Conservation (phyloP, 2,797 vertebrate species). For the Tolypeutes matacus region DNA sequence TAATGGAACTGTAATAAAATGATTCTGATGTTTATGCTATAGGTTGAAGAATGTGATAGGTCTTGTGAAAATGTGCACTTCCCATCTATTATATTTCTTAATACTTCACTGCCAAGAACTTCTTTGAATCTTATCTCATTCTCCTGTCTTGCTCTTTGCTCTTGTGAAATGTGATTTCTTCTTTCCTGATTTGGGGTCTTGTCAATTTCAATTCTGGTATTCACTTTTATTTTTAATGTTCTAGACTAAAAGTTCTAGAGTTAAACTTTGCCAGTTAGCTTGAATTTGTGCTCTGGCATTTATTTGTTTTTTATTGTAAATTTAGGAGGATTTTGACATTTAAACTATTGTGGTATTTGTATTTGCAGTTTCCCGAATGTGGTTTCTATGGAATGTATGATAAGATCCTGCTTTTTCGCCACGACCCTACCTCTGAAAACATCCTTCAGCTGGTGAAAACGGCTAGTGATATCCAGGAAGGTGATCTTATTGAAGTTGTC, state of each 20-base stretch:
- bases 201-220: background rate
- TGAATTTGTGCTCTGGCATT: conserved; percentile 33
- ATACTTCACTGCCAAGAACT: background rate
- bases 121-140: background rate
- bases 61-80: background rate
- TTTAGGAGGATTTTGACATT: conserved; percentile 35
- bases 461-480: conserved; percentile 96
- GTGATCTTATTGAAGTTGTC: conserved; percentile 97
- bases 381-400: conserved; percentile 98
- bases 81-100: background rate
- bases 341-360: conserved; percentile 76
- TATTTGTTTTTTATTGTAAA: conserved; percentile 57
- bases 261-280: conserved; percentile 6
- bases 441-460: conserved; percentile 96
- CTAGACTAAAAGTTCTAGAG: background rate
- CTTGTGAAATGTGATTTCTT: background rate
- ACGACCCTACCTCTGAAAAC: conserved; percentile 94
- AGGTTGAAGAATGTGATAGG: background rate
- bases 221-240: background rate
- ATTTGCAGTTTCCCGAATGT: conserved; percentile 95
- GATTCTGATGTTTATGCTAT: background rate
- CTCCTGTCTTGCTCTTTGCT: background rate
- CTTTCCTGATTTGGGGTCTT: background rate
- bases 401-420: conserved; percentile 98
- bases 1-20: background rate